Percentiles rank a stretch among this genome's conserved stretches.
Conservation (phyloP, 2,113 vertebrate species). For the Balaeniceps rex region DNA sequence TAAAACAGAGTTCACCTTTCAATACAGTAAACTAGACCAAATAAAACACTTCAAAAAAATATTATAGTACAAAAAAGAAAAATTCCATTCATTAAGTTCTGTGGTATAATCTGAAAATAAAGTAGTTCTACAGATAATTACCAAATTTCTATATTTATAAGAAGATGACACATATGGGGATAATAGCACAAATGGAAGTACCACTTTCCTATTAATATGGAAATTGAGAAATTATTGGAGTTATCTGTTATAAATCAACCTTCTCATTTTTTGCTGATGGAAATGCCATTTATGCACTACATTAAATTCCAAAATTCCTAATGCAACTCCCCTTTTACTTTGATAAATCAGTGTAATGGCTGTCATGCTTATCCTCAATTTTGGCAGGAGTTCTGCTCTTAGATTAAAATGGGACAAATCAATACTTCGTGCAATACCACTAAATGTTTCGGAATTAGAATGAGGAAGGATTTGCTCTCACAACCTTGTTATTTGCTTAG, state of each 20-base stretch:
- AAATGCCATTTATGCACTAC: constrained; percentile 34
- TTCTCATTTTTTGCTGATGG: constrained; percentile 31
- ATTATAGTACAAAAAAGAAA: not conserved
- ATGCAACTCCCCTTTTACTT: not conserved
- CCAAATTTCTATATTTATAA: constrained; percentile 65
- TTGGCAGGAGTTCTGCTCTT: not conserved
- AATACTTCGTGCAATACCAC: not conserved
- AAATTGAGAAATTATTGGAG: constrained; percentile 61
- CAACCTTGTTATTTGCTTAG: not conserved
- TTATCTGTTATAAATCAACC: constrained; percentile 43
- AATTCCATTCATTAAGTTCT: not conserved
- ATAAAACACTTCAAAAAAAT: not conserved
- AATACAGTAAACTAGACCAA: not conserved
- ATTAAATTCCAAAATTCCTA: constrained; percentile 31
- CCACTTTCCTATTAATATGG: constrained; percentile 57
- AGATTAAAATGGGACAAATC: not conserved
- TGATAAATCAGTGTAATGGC: constrained; percentile 22
- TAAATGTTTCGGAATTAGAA: not conserved
- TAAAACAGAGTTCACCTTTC: not conserved
- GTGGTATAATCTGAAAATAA: constrained; percentile 21
- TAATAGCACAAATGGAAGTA: constrained; percentile 49
- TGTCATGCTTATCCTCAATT: not conserved
- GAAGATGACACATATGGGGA: constrained; percentile 32
- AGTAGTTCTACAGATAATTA: constrained; percentile 34
- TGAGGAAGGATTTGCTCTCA: not conserved